Conservation (phyloP, 1,140 invertebrate genomes). For the Drosophila repleta region DNA sequence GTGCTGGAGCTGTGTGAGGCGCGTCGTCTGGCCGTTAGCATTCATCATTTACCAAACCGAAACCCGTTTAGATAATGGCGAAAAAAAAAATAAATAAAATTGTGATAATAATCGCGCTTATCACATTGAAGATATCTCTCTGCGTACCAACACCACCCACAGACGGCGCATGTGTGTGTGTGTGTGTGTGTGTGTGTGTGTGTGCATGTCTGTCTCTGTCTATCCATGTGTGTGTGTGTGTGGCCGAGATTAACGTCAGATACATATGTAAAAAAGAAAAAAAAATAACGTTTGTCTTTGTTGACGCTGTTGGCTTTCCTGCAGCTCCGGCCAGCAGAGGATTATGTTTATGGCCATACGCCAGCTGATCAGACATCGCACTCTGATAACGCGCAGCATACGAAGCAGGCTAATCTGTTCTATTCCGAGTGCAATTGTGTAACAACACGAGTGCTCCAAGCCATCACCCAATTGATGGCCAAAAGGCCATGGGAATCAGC, state of each 20-base stretch:
- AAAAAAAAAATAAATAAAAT: slow-evolving; percentile 34
- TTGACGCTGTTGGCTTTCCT: slow-evolving; percentile 50
- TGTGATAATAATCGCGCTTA: slow-evolving; percentile 77
- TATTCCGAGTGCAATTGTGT: slow-evolving; percentile 19
- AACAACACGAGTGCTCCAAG: too few relatives aligned
- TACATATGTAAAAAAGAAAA: slow-evolving; percentile 33
- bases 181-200: slow-evolving; percentile 5
- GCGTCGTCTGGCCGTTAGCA: slow-evolving; percentile 61
- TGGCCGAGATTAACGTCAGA: slow-evolving; percentile 69
- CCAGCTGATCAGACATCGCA: slow-evolving; percentile 38
- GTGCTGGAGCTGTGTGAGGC: slow-evolving; percentile 37
- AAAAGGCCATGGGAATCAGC: too few relatives aligned
- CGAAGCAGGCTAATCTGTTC: not conserved
- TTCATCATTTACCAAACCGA: slow-evolving; percentile 67
- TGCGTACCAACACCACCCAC: slow-evolving; percentile 39
- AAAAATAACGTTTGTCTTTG: slow-evolving; percentile 32
- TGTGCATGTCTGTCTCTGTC: slow-evolving; percentile 4
- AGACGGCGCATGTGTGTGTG: not conserved
- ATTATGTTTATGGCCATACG: slow-evolving; percentile 67
- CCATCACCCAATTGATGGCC: too few relatives aligned
- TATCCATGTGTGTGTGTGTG: slow-evolving; percentile 1
- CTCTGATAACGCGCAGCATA: slow-evolving; percentile 12
- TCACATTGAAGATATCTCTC: slow-evolving; percentile 58
- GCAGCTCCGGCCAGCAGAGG: slow-evolving; percentile 37
- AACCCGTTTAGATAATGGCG: slow-evolving; percentile 72